phyloP scores from a whole-genome alignment of 1,140 invertebrate species.

The Drosophila varians region DNA sequence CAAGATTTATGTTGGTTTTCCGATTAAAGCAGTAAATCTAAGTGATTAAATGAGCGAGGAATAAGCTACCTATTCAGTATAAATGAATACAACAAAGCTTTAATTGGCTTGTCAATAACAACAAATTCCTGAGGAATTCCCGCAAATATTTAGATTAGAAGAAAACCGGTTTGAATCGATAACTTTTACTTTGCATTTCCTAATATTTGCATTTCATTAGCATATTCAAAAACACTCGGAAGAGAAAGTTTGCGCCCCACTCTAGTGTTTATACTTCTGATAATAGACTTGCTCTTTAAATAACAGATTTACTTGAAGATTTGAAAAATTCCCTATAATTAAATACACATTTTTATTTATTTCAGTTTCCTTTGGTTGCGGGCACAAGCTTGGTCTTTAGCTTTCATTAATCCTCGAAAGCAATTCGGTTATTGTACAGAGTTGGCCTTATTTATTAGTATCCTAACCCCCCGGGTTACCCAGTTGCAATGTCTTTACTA shows the following conservation, averaged over 20 bases:
- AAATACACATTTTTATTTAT: neutral
- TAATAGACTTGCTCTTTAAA: too few species aligned
- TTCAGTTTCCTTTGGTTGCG: constrained; percentile 48
- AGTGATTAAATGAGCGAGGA: neutral
- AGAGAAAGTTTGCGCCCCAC: constrained; percentile 5
- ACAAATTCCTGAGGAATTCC: neutral
- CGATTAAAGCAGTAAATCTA: neutral
- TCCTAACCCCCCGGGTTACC: constrained; percentile 33
- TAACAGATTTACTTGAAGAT: too few species aligned
- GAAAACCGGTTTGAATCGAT: constrained; percentile 27
- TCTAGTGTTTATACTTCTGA: neutral
- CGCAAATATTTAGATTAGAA: constrained; percentile 11
- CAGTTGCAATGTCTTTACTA: constrained; percentile 69
- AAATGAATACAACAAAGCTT: too few species aligned
- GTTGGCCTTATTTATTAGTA: constrained; percentile 58
- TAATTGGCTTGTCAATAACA: neutral
- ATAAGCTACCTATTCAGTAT: too few species aligned
- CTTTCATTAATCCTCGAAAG: constrained; percentile 46
- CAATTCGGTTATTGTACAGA: constrained; percentile 63
- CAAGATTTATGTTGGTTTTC: neutral
- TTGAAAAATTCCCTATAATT: too few species aligned
- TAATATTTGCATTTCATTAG: constrained; percentile 44
- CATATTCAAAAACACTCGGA: constrained; percentile 26
- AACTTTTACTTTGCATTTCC: constrained; percentile 22
- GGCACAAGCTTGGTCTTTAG: constrained; percentile 44